phyloP scores from a whole-genome alignment of 2,113 vertebrate genomes.

The Anser cygnoides region DNA sequence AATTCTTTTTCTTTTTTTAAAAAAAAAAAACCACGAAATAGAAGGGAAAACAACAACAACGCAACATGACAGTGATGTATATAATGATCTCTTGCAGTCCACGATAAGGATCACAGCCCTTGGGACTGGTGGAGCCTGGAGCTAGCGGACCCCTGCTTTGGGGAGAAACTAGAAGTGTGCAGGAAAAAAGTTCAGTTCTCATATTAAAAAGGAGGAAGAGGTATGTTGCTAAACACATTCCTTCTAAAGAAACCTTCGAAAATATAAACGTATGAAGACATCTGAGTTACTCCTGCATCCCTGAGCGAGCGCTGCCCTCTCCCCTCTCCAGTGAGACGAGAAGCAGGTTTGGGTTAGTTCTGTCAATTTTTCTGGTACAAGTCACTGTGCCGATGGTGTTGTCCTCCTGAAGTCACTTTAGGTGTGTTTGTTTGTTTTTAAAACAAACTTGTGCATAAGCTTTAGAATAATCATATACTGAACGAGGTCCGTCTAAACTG shows the following conservation, averaged over 20 bases:
- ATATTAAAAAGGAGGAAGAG: constrained; percentile 27
- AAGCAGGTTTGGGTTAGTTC: background rate
- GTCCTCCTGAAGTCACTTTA: background rate
- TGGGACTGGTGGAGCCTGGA: constrained; percentile 51
- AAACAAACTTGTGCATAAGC: background rate
- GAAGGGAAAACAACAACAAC: background rate
- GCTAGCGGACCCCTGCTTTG: constrained; percentile 51
- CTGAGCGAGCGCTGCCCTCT: background rate
- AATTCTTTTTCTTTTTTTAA: background rate
- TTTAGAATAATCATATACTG: background rate
- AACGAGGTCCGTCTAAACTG: background rate
- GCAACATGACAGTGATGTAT: constrained; percentile 53
- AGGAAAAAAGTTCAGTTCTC: background rate
- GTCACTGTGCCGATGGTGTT: background rate
- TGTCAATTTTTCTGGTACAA: background rate
- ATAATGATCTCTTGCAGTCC: constrained; percentile 56
- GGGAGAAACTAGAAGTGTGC: constrained; percentile 29
- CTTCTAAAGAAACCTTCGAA: constrained; percentile 48
- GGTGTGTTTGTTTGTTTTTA: background rate
- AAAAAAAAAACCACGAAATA: constrained; percentile 53
- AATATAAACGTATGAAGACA: constrained; percentile 20
- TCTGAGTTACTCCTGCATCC: background rate
- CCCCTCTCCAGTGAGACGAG: too few species aligned
- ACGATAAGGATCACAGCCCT: constrained; percentile 59
- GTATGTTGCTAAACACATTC: constrained; percentile 28